These are phyloP conservation scores for Goniozus legneri DNA, from an alignment of 1,140 invertebrate species.

Conservation along the genomic window DNA sequence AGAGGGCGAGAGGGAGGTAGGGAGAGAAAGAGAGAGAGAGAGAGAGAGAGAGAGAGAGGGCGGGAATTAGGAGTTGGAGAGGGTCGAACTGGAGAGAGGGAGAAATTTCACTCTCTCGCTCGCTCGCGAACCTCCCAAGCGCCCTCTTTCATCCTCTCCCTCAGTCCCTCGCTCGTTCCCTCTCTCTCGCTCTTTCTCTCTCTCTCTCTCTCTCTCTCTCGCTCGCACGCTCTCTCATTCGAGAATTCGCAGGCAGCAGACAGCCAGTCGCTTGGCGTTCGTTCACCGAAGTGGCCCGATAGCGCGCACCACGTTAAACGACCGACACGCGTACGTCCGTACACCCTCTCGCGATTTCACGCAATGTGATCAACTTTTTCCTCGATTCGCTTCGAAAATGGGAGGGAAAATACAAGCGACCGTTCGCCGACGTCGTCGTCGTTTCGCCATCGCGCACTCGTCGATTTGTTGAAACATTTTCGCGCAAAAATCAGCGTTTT, in stretches of 20 bases:
- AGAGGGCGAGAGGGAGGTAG: neutral
- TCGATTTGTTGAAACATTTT: no score
- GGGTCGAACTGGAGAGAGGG: neutral
- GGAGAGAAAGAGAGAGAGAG: neutral
- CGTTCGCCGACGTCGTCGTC: neutral
- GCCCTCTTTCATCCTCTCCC: conserved; percentile 11
- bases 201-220: no score
- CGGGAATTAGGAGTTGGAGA: conserved; percentile 20
- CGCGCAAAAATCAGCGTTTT: no score
- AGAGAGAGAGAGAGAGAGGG: conserved; percentile 11
- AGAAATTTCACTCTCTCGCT: conserved; percentile 17
- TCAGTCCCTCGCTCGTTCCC: conserved; percentile 17
- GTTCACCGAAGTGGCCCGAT: conserved; percentile 43
- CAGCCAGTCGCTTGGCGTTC: conserved; percentile 52
- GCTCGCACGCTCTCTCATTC: conserved; percentile 20
- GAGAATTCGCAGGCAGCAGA: no score
- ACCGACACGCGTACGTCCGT: conserved; percentile 2
- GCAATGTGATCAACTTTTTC: no score
- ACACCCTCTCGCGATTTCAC: no score
- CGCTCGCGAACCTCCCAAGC: conserved; percentile 6
- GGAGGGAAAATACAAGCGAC: neutral
- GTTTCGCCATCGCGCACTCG: no score
- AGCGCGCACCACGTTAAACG: conserved; percentile 17
- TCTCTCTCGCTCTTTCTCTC: no score
- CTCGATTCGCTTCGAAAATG: no score